These are phyloP conservation scores for Mesochorus sp. DNA, from an alignment of 2,888 invertebrate genomes.

Conservation along the genomic window DNA sequence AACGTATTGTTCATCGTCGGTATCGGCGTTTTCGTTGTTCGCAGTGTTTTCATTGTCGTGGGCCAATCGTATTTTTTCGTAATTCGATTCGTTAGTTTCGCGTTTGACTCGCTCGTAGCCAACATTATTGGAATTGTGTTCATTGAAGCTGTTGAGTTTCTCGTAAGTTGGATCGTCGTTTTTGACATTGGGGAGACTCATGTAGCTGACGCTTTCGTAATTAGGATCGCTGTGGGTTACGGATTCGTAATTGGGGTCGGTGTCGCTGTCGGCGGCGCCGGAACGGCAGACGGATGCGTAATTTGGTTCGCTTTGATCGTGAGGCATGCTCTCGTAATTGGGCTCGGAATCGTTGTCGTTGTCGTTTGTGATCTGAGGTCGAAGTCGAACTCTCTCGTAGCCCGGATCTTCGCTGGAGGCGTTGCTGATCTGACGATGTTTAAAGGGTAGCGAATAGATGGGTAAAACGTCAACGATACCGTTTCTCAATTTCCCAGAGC, in stretches of 20 bases:
- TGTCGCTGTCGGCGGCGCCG: constrained; percentile 87
- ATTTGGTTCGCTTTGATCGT: constrained; percentile 83
- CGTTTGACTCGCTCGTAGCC: constrained; percentile 70
- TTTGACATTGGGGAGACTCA: constrained; percentile 84
- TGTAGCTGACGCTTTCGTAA: constrained; percentile 91
- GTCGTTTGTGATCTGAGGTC: constrained; percentile 70
- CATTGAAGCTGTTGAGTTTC: constrained; percentile 72
- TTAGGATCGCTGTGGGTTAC: constrained; percentile 89
- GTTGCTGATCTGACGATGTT: constrained; percentile 77
- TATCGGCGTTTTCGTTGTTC: constrained; percentile 70
- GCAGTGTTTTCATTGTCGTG: constrained; percentile 42
- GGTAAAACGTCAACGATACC: constrained; percentile 70
- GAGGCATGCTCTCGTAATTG: constrained; percentile 90
- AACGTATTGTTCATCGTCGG: constrained; percentile 78
- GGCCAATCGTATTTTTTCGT: constrained; percentile 68
- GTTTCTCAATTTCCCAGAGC: constrained; percentile 61
- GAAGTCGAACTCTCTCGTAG: constrained; percentile 83
- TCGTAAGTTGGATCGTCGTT: constrained; percentile 85
- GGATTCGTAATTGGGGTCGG: constrained; percentile 88
- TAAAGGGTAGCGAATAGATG: constrained; percentile 75
- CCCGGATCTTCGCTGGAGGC: constrained; percentile 82
- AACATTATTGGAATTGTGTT: constrained; percentile 23
- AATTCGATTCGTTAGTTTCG: constrained; percentile 65
- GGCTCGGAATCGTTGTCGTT: constrained; percentile 86
- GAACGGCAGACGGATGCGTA: constrained; percentile 84